Conservation (phyloP, 2,888 invertebrate genomes). For the Calephelis perditalis region DNA sequence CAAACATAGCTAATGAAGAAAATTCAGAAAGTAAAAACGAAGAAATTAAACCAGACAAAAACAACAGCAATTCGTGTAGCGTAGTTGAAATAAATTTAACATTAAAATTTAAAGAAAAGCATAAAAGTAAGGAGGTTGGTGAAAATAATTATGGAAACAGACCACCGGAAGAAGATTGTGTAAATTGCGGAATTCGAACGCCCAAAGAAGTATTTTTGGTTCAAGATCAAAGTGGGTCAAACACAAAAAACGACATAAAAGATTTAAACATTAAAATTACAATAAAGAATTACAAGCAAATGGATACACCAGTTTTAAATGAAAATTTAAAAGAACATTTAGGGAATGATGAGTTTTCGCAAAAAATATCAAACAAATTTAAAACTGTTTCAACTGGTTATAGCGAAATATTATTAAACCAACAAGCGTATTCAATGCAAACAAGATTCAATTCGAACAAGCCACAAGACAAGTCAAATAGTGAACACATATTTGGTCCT, state of each 20-base stretch:
- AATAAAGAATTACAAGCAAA: conserved; percentile 37
- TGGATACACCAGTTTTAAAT: not conserved
- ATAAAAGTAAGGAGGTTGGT: conserved; percentile 42
- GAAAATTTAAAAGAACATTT: not conserved
- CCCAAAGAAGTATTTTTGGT: conserved; percentile 42
- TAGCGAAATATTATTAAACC: conserved; percentile 36
- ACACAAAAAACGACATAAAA: conserved; percentile 39
- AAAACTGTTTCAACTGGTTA: conserved; percentile 55
- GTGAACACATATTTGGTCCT: too few relatives aligned
- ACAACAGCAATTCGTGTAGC: conserved; percentile 41
- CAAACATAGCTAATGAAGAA: conserved; percentile 33
- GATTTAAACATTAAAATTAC: conserved; percentile 55
- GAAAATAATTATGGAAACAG: conserved; percentile 37
- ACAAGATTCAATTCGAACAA: conserved; percentile 28
- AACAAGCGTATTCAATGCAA: conserved; percentile 42
- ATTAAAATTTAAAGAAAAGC: conserved; percentile 47
- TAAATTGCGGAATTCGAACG: conserved; percentile 21
- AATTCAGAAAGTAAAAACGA: conserved; percentile 31
- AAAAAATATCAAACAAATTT: conserved; percentile 50
- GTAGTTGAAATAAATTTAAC: conserved; percentile 57
- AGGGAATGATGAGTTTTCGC: conserved; percentile 39
- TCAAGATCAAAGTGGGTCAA: conserved; percentile 34
- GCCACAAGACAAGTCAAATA: conserved; percentile 34
- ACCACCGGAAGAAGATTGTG: conserved; percentile 23
- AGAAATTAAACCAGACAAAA: conserved; percentile 34